Evolutionary conservation across 2,888 invertebrate species (phyloP).

Genomic region (Thymelicus sylvestris): DNA sequence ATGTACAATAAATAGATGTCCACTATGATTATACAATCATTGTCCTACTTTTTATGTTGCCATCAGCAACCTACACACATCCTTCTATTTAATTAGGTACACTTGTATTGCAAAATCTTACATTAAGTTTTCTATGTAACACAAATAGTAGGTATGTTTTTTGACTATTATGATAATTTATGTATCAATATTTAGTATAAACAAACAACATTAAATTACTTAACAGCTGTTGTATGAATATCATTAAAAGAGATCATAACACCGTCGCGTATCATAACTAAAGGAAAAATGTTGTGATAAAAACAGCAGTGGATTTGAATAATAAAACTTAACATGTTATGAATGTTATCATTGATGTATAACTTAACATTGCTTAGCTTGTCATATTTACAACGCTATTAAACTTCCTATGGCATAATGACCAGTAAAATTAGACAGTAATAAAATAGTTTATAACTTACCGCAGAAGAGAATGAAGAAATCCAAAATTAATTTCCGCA

Average conservation of each 20-base stretch:
- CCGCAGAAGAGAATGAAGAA: slow-evolving; percentile 87
- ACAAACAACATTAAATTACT: background rate
- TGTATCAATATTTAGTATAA: background rate
- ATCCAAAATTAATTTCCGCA: slow-evolving; percentile 88
- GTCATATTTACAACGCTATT: too few relatives aligned
- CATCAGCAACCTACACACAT: slow-evolving; percentile 29
- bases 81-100: background rate
- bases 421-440: slow-evolving; percentile 9
- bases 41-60: slow-evolving; percentile 33
- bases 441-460: slow-evolving; percentile 73
- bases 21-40: background rate
- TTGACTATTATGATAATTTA: too few relatives aligned
- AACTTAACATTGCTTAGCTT: too few relatives aligned
- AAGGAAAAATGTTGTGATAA: background rate
- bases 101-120: background rate
- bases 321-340: background rate
- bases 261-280: background rate
- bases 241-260: too few relatives aligned
- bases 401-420: too few relatives aligned
- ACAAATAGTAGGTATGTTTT: too few relatives aligned
- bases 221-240: background rate
- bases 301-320: background rate
- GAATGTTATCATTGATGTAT: background rate
- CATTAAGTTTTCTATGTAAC: background rate
- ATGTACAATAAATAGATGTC: slow-evolving; percentile 4